A percentile compares a stretch with the other conserved stretches of the same genome.
phyloP scores from a whole-genome alignment of 92 coral and sea anemone genomes.

The Palythoa grandis region DNA sequence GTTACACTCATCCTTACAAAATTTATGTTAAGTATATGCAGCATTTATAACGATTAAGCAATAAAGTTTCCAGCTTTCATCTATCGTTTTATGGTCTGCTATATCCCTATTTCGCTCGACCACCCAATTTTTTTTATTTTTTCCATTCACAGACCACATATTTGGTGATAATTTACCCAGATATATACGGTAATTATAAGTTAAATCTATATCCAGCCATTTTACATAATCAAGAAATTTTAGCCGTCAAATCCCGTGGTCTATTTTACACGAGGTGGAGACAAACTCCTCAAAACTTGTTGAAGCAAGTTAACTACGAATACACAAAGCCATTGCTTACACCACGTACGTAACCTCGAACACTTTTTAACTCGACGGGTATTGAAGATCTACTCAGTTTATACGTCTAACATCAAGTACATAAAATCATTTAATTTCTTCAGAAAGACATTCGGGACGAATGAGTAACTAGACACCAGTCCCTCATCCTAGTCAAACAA shows the following conservation, averaged over 20 bases:
- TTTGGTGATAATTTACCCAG: not conserved
- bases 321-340: not conserved
- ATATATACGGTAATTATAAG: not conserved
- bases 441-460: not conserved
- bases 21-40: not conserved
- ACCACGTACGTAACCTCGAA: not conserved
- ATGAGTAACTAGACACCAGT: not conserved
- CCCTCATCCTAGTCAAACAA: not conserved
- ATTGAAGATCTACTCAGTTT: no score
- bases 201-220: not conserved
- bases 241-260: not conserved
- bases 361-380: not conserved
- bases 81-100: not conserved
- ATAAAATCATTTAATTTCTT: not conserved
- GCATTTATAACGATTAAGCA: not conserved
- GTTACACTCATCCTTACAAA: not conserved
- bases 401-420: not conserved
- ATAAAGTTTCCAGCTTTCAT: not conserved
- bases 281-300: not conserved
- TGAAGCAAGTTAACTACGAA: not conserved
- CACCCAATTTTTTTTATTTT: not conserved
- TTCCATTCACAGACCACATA: not conserved
- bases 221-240: not conserved
- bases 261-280: not conserved
- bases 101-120: not conserved